phyloP scores from a whole-genome alignment of 2,888 invertebrate species.

The Agrotis ipsilon region DNA sequence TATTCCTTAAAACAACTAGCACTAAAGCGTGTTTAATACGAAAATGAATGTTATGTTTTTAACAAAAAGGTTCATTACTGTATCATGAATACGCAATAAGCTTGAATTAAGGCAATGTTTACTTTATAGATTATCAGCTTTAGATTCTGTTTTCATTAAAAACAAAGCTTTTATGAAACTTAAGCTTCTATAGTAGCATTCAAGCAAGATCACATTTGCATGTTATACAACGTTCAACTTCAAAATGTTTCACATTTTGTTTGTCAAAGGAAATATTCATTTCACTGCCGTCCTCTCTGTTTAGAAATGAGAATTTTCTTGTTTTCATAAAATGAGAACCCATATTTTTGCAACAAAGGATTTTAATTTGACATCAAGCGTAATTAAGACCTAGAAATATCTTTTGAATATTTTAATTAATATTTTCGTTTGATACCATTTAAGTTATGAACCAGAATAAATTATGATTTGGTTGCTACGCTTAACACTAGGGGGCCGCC shows the following conservation, averaged over 20 bases:
- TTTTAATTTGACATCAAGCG: constrained; percentile 37
- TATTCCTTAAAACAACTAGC: no score
- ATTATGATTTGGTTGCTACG: background rate
- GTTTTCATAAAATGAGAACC: constrained; percentile 43
- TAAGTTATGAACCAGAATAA: background rate
- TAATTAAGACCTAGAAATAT: constrained; percentile 25
- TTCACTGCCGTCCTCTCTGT: constrained; percentile 36
- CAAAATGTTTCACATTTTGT: constrained; percentile 40
- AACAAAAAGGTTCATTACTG: no score
- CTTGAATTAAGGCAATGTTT: no score
- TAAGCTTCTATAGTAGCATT: background rate
- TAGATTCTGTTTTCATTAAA: background rate
- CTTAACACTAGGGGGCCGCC: no score
- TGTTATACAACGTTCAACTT: constrained; percentile 20
- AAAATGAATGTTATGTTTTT: no score
- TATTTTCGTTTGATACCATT: background rate
- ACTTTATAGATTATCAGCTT: no score
- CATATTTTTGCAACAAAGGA: constrained; percentile 45
- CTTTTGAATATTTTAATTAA: constrained; percentile 28
- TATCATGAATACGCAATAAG: no score
- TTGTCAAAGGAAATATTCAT: constrained; percentile 50
- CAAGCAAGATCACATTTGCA: constrained; percentile 28
- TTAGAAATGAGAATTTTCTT: constrained; percentile 25
- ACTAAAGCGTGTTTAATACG: no score
- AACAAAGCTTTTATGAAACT: background rate